These are phyloP conservation scores for Piprites chloris DNA, from an alignment of 2,113 vertebrate genomes.

Conservation along the genomic window DNA sequence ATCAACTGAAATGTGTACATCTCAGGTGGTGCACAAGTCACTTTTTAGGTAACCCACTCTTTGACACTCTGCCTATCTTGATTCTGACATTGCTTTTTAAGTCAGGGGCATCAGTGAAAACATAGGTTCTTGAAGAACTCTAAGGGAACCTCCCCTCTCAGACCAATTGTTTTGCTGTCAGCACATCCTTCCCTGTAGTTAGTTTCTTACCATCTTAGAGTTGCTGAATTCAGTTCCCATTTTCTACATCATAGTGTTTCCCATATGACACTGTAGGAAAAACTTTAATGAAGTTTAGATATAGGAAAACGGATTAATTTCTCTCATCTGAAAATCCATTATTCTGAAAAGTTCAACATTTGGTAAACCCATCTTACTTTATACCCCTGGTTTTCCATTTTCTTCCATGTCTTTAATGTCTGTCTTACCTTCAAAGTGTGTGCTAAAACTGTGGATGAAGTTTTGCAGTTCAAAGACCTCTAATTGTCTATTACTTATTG, in stretches of 20 bases:
- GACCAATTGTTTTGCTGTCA: slow-evolving; percentile 47
- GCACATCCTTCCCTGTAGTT: not conserved
- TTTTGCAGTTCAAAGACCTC: not conserved
- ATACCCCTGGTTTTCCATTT: not conserved
- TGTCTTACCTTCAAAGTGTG: not conserved
- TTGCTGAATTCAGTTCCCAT: slow-evolving; percentile 34
- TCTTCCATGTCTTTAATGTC: not conserved
- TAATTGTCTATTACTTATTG: too few relatives aligned
- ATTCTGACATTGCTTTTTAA: not conserved
- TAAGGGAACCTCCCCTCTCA: not conserved
- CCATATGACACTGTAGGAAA: not conserved
- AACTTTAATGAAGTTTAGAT: slow-evolving; percentile 47
- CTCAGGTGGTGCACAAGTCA: not conserved
- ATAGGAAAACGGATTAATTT: not conserved
- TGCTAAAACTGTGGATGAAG: not conserved
- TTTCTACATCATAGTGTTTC: slow-evolving; percentile 16
- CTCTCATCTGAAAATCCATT: not conserved
- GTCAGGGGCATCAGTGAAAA: not conserved
- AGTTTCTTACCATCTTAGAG: slow-evolving; percentile 1
- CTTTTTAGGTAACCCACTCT: not conserved
- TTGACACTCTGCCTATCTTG: not conserved
- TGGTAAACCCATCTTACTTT: not conserved
- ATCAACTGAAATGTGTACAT: not conserved
- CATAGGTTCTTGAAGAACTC: not conserved
- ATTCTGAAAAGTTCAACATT: not conserved